These are phyloP conservation scores for Bombus sylvicola DNA, from an alignment of 1,140 invertebrate genomes.

Conservation along the genomic window DNA sequence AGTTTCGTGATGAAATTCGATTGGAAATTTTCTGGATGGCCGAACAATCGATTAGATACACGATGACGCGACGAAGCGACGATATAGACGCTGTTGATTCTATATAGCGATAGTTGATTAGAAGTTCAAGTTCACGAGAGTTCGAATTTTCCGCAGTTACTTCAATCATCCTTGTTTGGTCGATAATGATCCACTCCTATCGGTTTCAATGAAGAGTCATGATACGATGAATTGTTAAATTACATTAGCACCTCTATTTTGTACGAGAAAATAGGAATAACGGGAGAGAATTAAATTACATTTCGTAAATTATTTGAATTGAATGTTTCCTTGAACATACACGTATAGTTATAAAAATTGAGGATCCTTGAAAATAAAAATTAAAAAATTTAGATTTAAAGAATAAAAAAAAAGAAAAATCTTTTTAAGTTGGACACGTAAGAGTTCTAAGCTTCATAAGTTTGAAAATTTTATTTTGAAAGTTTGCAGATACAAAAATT, in stretches of 20 bases:
- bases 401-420: too few relatives aligned
- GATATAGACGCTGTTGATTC: constrained; percentile 31
- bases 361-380: too few relatives aligned
- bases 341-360: too few relatives aligned
- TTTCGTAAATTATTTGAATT: background rate
- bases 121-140: constrained; percentile 21
- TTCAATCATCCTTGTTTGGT: constrained; percentile 8
- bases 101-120: background rate
- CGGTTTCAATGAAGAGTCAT: background rate
- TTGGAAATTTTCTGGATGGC: constrained; percentile 20
- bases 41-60: background rate
- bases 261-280: too few relatives aligned
- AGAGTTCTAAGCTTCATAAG: too few relatives aligned
- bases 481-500: too few relatives aligned
- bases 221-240: too few relatives aligned
- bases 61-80: background rate
- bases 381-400: too few relatives aligned
- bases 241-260: too few relatives aligned
- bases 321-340: background rate
- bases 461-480: too few relatives aligned
- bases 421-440: too few relatives aligned
- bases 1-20: background rate
- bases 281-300: background rate
- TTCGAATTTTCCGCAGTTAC: background rate
- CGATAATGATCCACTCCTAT: background rate